Percentiles rank a stretch among this genome's conserved stretches.
These are phyloP conservation scores for Rallus crepitans DNA, from an alignment of 2,797 vertebrate genomes.

Conservation along the genomic window DNA sequence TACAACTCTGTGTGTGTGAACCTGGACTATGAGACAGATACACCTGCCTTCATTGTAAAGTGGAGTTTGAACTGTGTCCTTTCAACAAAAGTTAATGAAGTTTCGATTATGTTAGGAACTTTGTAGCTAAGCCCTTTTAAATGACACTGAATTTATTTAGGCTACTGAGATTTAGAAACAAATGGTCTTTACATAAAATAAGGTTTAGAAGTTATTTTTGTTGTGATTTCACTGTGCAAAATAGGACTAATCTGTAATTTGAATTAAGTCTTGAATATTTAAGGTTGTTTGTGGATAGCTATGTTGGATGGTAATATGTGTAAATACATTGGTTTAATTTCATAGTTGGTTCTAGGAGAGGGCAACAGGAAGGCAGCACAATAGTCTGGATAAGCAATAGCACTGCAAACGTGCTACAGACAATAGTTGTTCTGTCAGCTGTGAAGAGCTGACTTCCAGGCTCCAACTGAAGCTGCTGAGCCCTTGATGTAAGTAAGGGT, in stretches of 20 bases:
- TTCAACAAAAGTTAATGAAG: background rate
- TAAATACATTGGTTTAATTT: constrained; percentile 7
- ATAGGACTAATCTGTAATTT: background rate
- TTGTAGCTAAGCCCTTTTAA: background rate
- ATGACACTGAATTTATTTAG: background rate
- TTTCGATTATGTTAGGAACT: background rate
- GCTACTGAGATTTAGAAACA: background rate
- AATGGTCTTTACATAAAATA: background rate
- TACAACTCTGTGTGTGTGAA: background rate
- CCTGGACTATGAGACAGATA: background rate
- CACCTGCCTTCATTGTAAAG: background rate
- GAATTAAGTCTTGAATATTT: background rate
- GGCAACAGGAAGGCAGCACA: constrained; percentile 9
- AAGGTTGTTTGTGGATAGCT: background rate
- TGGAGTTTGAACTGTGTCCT: background rate
- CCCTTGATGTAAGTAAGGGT: background rate
- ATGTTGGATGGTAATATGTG: background rate
- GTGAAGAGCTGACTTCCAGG: background rate
- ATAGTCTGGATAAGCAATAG: constrained; percentile 4
- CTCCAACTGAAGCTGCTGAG: background rate
- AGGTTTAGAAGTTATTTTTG: background rate
- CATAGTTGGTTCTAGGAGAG: background rate
- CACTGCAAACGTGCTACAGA: background rate
- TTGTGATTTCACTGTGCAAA: background rate
- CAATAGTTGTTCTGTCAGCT: background rate